Conservation (phyloP, 2,113 vertebrate genomes). For the Pseudonaja textilis region DNA sequence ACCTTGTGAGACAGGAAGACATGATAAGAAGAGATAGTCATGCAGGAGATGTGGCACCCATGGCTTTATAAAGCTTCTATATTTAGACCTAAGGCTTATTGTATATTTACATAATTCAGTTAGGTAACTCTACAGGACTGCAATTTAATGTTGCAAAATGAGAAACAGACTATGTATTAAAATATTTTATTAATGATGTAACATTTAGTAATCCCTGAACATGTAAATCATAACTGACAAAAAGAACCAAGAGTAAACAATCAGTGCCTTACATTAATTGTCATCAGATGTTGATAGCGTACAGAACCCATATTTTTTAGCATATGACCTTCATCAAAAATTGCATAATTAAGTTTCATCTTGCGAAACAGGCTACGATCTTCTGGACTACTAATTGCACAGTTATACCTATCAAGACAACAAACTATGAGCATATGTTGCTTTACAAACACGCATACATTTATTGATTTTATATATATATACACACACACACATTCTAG, state of each 20-base stretch:
- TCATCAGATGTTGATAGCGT: constrained; percentile 95
- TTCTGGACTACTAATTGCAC: constrained; percentile 84
- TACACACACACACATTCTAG: not conserved
- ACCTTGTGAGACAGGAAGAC: not conserved
- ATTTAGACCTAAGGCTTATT: not conserved
- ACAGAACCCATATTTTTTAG: constrained; percentile 95
- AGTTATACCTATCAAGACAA: constrained; percentile 80
- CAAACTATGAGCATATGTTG: not conserved
- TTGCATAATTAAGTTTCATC: constrained; percentile 83
- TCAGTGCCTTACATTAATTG: constrained; percentile 82
- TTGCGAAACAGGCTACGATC: constrained; percentile 90
- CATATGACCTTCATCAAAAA: constrained; percentile 99
- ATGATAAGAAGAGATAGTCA: not conserved
- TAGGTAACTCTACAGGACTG: not conserved
- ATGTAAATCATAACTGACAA: not conserved
- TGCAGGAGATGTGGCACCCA: not conserved
- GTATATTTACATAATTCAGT: not conserved
- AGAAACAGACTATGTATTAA: not conserved
- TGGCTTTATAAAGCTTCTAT: not conserved
- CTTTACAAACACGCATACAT: not conserved
- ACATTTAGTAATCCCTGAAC: not conserved
- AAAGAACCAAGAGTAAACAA: not conserved
- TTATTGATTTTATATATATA: not conserved
- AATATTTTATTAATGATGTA: not conserved
- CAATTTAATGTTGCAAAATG: not conserved